Base-by-base conservation (phyloP, 2,797 vertebrate species). In the Pseudopleuronectes americanus region DNA sequence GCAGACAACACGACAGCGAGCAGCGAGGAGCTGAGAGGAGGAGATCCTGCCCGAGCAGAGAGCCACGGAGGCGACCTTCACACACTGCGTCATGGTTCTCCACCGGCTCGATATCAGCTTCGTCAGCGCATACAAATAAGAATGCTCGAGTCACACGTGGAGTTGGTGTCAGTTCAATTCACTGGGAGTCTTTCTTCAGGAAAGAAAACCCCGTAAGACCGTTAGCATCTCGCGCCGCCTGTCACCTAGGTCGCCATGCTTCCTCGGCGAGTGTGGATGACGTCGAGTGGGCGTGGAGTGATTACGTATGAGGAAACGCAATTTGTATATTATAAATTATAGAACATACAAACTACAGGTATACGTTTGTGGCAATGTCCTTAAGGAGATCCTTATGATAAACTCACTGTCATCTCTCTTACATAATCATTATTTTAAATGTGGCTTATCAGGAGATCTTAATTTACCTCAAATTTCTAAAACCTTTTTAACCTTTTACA, bases 221-320 rank as follows among this genome's bases (percentile, higher is more conserved):
- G 12, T 56, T 47, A 16, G 17, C 55, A 16, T 64, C 8, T 6
- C 1, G 0, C 0, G 14, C 3, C 1, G 3, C 1, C 3, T 16
- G 8, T 22, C 52, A 14, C 14, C 10, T 0, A 6, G 0, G 0
- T 8, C 64, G 10, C 83, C 90, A 91, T 83, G 88, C 43, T 83
- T 54, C n/a, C 6, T 1, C 1, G 86, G 38, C 88, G 73, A 73
- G 1, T 56, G 28, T 70, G 76, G 79, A 90, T 90, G 87, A 89
- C 4, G 87, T 83, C 54, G 77, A 0, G 1, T 5, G n/a, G 66
- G 51, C 70, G 62, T 0, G 21, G 1, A 0, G 0, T 62, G 76
- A 79, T 81, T 84, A 80, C 68, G 84, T 59, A 0, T 4, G 0
- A 6, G 41, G 21, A 70, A 68, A 14, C 0, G 17, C 5, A 51